phyloP scores from a whole-genome alignment of 1,140 invertebrate genomes.

The Lutraria rhynchaena region DNA sequence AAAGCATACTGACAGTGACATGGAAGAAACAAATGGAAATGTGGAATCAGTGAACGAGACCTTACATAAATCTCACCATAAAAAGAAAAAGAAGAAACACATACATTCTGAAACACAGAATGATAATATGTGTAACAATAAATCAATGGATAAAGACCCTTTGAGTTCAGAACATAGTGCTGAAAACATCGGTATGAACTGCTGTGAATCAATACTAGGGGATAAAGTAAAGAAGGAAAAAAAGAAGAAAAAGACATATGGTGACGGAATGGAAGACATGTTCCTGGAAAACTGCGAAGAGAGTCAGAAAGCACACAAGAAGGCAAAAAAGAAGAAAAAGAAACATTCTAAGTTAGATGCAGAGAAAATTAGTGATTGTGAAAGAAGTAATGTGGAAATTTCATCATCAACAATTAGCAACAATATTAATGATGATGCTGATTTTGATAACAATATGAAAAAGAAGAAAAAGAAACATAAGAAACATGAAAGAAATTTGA shows the following conservation, averaged over 20 bases:
- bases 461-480: not conserved
- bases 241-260: conserved; percentile 1
- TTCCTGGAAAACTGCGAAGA: not conserved
- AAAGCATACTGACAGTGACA: not conserved
- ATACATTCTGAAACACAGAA: not conserved
- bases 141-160: not conserved
- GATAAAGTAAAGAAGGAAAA: conserved; percentile 38
- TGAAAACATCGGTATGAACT: not conserved
- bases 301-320: not conserved
- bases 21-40: not conserved
- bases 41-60: not conserved
- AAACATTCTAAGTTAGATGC: not conserved
- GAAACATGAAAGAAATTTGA: not conserved
- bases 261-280: conserved; percentile 12
- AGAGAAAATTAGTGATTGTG: not conserved
- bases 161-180: not conserved
- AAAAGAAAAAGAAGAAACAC: conserved; percentile 21
- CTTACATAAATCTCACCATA: not conserved
- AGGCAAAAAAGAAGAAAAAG: conserved; percentile 2
- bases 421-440: not conserved
- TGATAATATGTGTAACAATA: not conserved
- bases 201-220: not conserved
- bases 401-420: not conserved
- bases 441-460: not conserved
- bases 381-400: not conserved